These are phyloP conservation scores for Climacteris rufus DNA, from an alignment of 2,113 vertebrate genomes.

Conservation along the genomic window DNA sequence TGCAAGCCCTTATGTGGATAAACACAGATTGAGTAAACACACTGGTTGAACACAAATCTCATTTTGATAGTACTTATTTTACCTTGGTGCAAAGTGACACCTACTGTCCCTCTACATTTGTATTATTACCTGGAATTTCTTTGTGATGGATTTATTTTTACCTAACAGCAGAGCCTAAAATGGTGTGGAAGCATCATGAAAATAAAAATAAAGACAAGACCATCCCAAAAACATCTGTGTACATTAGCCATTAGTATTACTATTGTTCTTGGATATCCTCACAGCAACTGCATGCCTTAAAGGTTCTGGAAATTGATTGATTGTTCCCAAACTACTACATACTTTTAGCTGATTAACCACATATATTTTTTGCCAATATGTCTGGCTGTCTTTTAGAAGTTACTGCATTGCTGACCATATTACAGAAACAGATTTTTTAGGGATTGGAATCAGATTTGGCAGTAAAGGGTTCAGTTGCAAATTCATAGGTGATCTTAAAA, in stretches of 20 bases:
- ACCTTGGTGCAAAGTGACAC: conserved; percentile 27
- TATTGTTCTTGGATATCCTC: conserved; percentile 46
- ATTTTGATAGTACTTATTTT: not conserved
- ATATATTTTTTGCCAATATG: conserved; percentile 72
- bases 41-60: not conserved
- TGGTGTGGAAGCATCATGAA: conserved; percentile 25
- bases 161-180: conserved; percentile 12
- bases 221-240: conserved; percentile 51
- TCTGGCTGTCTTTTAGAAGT: conserved; percentile 76
- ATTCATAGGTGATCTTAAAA: conserved; percentile 77
- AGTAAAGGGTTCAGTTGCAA: conserved; percentile 71
- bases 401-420: conserved; percentile 67
- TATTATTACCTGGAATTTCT: conserved; percentile 17
- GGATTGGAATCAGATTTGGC: conserved; percentile 77
- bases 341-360: conserved; percentile 76
- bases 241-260: not conserved
- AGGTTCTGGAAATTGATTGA: conserved; percentile 71
- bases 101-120: conserved; percentile 33
- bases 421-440: conserved; percentile 73
- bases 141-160: conserved; percentile 9
- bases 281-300: conserved; percentile 56
- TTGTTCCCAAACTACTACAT: conserved; percentile 72
- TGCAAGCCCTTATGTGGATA: not conserved
- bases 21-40: not conserved
- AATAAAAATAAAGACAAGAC: not conserved